These are phyloP conservation scores for Zhuqinia jingwanae DNA, from an alignment of 2,888 invertebrate species.

Conservation along the genomic window DNA sequence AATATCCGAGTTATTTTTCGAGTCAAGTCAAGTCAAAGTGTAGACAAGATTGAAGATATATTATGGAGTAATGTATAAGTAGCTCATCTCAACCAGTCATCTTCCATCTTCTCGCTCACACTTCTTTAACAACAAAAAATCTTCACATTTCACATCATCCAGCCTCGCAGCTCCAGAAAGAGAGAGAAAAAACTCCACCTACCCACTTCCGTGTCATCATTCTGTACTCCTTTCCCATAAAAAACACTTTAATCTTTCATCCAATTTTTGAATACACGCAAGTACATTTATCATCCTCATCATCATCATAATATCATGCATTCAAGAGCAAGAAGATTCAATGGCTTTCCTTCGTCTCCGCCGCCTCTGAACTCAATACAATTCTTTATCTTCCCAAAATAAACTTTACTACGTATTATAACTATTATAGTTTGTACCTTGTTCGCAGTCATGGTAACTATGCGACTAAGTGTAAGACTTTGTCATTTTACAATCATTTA, in stretches of 20 bases:
- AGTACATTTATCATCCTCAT: not conserved
- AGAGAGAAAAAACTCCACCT: conserved; percentile 14
- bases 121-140: not conserved
- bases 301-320: too few relatives aligned
- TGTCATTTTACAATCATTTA: too few relatives aligned
- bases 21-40: conserved; percentile 36
- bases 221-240: conserved; percentile 10
- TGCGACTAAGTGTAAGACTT: too few relatives aligned
- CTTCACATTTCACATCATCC: not conserved
- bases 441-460: too few relatives aligned
- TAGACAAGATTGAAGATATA: conserved; percentile 36
- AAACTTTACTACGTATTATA: too few relatives aligned
- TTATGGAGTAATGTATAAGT: not conserved
- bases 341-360: not conserved
- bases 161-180: not conserved
- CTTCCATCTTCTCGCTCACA: not conserved
- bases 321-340: not conserved
- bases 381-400: conserved; percentile 29
- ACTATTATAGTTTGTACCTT: too few relatives aligned
- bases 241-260: conserved; percentile 21
- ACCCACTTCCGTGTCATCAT: not conserved
- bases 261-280: not conserved
- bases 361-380: conserved; percentile 14
- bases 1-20: not conserved
- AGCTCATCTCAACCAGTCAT: not conserved